phyloP scores from a whole-genome alignment of 2,888 invertebrate genomes.

The Drosophila birchii region DNA sequence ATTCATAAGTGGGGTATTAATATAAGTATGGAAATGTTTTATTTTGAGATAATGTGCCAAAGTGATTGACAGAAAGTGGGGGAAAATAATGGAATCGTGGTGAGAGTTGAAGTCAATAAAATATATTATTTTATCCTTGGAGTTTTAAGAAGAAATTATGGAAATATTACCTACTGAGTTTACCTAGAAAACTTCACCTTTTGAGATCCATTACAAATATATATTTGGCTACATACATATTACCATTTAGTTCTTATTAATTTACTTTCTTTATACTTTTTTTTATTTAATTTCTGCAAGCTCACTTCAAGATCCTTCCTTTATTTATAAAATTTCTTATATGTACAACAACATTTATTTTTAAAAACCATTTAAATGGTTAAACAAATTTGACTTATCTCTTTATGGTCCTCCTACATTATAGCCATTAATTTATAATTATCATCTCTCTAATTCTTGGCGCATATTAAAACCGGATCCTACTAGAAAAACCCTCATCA shows the following conservation, averaged over 20 bases:
- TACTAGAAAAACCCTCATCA: neutral
- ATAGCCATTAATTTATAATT: neutral
- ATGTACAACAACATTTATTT: neutral
- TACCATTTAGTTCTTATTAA: no score
- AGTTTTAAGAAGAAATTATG: no score
- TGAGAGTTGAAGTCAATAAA: neutral
- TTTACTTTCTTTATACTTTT: no score
- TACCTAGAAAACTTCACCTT: no score
- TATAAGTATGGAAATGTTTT: neutral
- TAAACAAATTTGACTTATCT: neutral
- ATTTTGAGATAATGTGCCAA: neutral
- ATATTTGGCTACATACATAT: no score
- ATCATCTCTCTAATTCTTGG: neutral
- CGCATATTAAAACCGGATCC: neutral
- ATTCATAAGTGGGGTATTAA: slow-evolving; percentile 5
- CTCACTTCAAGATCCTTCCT: no score
- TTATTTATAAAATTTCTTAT: neutral
- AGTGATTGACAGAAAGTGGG: slow-evolving; percentile 3
- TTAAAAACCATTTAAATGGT: neutral
- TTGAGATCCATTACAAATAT: no score
- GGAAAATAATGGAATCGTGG: neutral
- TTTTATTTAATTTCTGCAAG: no score
- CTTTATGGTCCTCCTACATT: neutral
- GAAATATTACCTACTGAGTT: no score
- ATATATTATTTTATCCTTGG: neutral